Base-by-base conservation (phyloP, 2,113 vertebrate genomes). In the Potamarius usumacintae region DNA sequence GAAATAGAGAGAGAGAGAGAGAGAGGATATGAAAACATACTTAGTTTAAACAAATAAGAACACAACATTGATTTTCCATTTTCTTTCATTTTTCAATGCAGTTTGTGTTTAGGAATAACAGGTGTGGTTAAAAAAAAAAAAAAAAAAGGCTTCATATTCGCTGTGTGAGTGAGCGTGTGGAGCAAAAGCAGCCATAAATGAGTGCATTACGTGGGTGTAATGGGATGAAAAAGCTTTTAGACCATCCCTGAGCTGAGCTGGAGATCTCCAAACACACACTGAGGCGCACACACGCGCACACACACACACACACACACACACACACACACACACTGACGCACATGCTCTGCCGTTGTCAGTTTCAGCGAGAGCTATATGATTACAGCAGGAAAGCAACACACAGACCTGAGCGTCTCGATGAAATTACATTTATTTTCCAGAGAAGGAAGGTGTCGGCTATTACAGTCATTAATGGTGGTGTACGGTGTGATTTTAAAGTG, bases 161-260 rank as follows among this genome's bases (percentile, higher is more conserved):
- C 82, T 42, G 67, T 85, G 74, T 42, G 42, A 79, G 78, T 4
- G 17, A 71, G 72, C 22, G 48, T 74, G 85, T 69, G 27, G 69
- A 85, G 83, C 34, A 82, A 60, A 76, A 78, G 55, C 63, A 76
- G 60, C 52, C 86, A 5, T 78, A 87, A 84, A 91, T 88, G 81
- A 89, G 81, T 88, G 65, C 90, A 91, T 91, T 88, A 91, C 53
- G 82, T 81, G 55, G 67, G 84, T 82, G 84, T 91, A 89, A 91
- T 87, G 15, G 83, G 87, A 91, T 82, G 90, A 78, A 83, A 88
- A 91, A 88, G 87, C 88, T 91, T 91, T 89, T 89, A 87, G 88
- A 86, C 69, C 50, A 58, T 84, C 87, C 77, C 85, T 67, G 74
- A 88, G 83, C 84, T 42, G 80, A 72, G 84, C 86, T 50, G 86